phyloP scores from a whole-genome alignment of 2,797 vertebrate genomes.

The Eupleurogrammus muticus region DNA sequence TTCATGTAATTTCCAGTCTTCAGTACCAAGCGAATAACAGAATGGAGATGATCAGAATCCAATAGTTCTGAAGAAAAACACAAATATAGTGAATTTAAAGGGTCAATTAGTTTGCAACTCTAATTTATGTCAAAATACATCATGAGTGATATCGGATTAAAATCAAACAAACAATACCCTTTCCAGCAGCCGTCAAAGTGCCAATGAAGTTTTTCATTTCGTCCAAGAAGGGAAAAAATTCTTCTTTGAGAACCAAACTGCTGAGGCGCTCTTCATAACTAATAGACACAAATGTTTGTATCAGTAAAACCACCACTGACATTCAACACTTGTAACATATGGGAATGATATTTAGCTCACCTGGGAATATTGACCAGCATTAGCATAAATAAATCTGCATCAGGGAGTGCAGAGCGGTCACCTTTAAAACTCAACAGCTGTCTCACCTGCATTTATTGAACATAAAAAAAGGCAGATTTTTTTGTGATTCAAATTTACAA shows the following conservation, averaged over 20 bases:
- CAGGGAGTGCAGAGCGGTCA: conserved; percentile 76
- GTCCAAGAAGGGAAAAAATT: conserved; percentile 83
- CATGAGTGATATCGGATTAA: background rate
- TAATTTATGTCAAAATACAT: background rate
- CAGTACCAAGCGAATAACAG: conserved; percentile 86
- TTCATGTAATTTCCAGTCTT: conserved; percentile 91
- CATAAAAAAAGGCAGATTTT: background rate
- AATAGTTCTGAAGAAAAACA: conserved; percentile 80
- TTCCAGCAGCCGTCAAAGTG: conserved; percentile 80
- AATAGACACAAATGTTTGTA: conserved; percentile 26
- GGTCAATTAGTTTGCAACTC: background rate
- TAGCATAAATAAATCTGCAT: conserved; percentile 87
- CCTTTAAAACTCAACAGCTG: conserved; percentile 80
- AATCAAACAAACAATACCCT: conserved; percentile 69
- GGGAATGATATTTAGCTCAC: conserved; percentile 62
- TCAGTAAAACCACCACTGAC: conserved; percentile 3
- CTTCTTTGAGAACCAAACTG: conserved; percentile 87
- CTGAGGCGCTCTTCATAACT: conserved; percentile 85
- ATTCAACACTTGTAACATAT: background rate
- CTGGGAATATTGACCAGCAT: conserved; percentile 82
- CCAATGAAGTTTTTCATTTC: conserved; percentile 79
- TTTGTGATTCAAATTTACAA: background rate
- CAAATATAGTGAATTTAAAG: background rate
- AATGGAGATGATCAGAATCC: conserved; percentile 84
- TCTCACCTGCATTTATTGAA: conserved; percentile 72